These are phyloP conservation scores for Gymnopithys bicolor DNA, from an alignment of 2,797 vertebrate genomes.

Conservation along the genomic window DNA sequence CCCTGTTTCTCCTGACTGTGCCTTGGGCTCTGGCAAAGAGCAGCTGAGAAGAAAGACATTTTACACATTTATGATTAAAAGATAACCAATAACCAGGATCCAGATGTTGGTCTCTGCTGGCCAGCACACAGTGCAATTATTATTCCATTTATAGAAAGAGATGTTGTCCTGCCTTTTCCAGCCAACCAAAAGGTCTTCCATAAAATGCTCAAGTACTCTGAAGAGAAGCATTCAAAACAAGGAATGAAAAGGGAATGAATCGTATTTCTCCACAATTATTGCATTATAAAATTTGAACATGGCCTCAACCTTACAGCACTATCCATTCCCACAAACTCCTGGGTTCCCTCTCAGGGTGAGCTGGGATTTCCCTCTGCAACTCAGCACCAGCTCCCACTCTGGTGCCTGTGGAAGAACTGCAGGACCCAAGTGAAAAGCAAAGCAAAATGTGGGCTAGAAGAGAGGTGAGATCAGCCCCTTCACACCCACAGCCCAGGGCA, in stretches of 20 bases:
- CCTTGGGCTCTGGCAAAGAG: slow-evolving; percentile 22
- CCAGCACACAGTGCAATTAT: slow-evolving; percentile 30
- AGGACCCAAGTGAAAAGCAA: not conserved
- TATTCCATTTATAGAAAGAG: slow-evolving; percentile 57
- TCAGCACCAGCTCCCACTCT: accelerated
- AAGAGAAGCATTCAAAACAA: slow-evolving; percentile 59
- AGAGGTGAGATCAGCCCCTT: not conserved
- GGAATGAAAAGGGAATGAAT: not conserved
- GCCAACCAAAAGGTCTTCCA: slow-evolving; percentile 25
- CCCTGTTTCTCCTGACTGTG: not conserved
- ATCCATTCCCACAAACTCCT: not conserved
- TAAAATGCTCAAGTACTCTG: slow-evolving; percentile 14
- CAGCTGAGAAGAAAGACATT: not conserved
- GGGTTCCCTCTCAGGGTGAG: not conserved
- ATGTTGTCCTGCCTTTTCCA: slow-evolving; percentile 31
- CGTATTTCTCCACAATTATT: slow-evolving; percentile 15
- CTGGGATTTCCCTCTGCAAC: not conserved
- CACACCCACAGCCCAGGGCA: not conserved
- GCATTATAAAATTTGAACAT: not conserved
- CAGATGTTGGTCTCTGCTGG: slow-evolving; percentile 51
- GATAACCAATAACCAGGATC: slow-evolving; percentile 45
- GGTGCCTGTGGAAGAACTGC: not conserved
- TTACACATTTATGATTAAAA: slow-evolving; percentile 30
- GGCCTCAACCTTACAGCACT: not conserved
- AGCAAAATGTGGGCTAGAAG: not conserved